Evolutionary conservation across 2,888 invertebrate species (phyloP).

Genomic region (Lissonota sp.): DNA sequence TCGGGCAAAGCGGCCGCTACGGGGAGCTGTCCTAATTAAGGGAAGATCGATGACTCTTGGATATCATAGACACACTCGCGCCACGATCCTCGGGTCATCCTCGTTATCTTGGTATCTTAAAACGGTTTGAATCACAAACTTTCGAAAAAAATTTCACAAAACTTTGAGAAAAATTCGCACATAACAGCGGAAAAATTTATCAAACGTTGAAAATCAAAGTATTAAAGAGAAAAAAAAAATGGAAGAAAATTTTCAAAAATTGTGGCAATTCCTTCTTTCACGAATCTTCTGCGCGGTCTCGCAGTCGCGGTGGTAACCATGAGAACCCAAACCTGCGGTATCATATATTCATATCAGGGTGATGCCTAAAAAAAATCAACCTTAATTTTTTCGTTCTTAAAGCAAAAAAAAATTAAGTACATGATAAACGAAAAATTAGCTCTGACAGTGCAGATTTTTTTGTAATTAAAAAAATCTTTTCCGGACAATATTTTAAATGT

Average conservation of each 20-base stretch:
- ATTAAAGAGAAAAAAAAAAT: constrained; percentile 9
- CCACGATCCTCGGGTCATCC: background rate
- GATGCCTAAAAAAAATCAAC: too few relatives aligned
- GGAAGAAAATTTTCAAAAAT: too few relatives aligned
- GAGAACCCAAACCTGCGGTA: constrained; percentile 38
- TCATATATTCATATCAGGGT: too few relatives aligned
- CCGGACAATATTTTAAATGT: too few relatives aligned
- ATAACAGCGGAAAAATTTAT: too few relatives aligned
- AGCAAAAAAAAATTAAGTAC: too few relatives aligned
- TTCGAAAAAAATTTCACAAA: background rate
- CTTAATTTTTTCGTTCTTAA: too few relatives aligned
- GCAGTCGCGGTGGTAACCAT: constrained; percentile 54
- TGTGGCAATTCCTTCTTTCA: constrained; percentile 35
- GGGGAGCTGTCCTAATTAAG: constrained; percentile 77
- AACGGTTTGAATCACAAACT: background rate
- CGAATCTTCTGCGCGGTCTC: constrained; percentile 21
- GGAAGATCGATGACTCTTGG: constrained; percentile 47
- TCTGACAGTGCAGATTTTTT: too few relatives aligned
- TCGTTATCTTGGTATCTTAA: background rate
- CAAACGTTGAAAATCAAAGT: background rate
- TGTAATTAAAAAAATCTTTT: too few relatives aligned
- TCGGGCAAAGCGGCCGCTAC: constrained; percentile 21
- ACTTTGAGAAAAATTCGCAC: background rate
- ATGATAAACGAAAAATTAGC: too few relatives aligned
- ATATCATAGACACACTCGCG: background rate